These are phyloP conservation scores for Tetrax tetrax DNA, from an alignment of 2,113 vertebrate genomes.

Conservation along the genomic window DNA sequence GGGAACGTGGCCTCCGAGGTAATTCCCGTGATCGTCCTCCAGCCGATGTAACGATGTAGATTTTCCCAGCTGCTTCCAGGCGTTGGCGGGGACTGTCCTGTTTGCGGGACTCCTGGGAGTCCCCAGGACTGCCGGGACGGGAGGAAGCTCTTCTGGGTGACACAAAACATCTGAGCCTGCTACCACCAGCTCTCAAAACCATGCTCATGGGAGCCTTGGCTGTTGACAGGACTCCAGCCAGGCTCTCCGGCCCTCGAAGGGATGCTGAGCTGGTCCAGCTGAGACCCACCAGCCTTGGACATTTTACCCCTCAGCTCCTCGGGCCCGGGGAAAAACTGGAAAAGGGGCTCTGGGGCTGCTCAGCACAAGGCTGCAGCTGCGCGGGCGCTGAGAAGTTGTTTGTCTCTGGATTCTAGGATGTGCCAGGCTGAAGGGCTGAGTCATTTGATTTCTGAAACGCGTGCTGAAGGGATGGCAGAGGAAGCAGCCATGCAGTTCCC, in stretches of 20 bases:
- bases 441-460: background rate
- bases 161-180: background rate
- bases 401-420: background rate
- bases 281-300: background rate
- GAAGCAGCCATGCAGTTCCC: background rate
- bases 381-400: background rate
- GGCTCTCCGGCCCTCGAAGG: accelerated
- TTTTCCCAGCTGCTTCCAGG: slow-evolving; percentile 46
- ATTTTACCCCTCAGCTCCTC: background rate
- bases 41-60: background rate
- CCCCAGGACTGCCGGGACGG: background rate
- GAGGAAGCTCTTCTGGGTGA: background rate
- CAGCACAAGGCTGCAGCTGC: background rate
- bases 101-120: background rate
- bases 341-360: background rate
- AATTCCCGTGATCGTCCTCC: slow-evolving; percentile 4
- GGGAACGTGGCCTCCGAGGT: slow-evolving; percentile 30
- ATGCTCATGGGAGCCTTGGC: background rate
- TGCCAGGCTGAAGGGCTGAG: slow-evolving; percentile 20
- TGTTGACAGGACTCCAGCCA: accelerated
- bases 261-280: background rate
- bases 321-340: background rate
- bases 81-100: background rate
- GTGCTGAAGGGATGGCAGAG: background rate
- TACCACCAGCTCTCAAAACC: background rate